Percentiles rank a stretch among this genome's conserved stretches.
These are phyloP conservation scores for Spisula solida DNA, from an alignment of 2,888 invertebrate species.

Conservation along the genomic window DNA sequence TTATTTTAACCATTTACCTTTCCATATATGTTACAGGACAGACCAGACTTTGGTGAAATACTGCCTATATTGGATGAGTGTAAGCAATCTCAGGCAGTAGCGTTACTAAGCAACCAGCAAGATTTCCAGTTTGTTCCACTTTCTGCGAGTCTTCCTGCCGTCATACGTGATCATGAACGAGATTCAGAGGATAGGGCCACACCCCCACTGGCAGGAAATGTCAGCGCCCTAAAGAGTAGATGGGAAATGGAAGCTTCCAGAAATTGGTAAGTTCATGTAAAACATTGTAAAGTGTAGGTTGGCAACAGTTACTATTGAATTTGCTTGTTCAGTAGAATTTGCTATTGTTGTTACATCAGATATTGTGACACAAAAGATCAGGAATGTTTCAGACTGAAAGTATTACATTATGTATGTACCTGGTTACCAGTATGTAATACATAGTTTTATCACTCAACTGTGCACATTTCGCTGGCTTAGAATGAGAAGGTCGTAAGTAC, in stretches of 20 bases:
- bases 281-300: not conserved
- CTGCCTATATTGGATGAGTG: constrained; percentile 83
- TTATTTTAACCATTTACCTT: not conserved
- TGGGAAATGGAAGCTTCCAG: constrained; percentile 86
- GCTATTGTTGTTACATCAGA: too few species aligned
- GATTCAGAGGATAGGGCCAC: constrained; percentile 78
- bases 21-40: constrained; percentile 70
- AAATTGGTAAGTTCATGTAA: constrained; percentile 72
- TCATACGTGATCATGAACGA: constrained; percentile 77
- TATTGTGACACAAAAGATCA: too few species aligned
- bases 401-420: too few species aligned
- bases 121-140: constrained; percentile 65
- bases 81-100: constrained; percentile 80
- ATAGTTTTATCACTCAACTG: too few species aligned
- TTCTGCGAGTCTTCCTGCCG: constrained; percentile 76
- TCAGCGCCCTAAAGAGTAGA: constrained; percentile 84
- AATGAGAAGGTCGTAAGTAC: too few species aligned
- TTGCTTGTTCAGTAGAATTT: too few species aligned
- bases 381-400: too few species aligned
- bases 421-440: too few species aligned
- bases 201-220: constrained; percentile 84
- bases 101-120: constrained; percentile 78
- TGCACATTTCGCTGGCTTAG: too few species aligned
- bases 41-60: constrained; percentile 86
- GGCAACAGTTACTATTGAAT: too few species aligned